phyloP scores from a whole-genome alignment of 2,888 invertebrate species.

The Epistrophe eligans region DNA sequence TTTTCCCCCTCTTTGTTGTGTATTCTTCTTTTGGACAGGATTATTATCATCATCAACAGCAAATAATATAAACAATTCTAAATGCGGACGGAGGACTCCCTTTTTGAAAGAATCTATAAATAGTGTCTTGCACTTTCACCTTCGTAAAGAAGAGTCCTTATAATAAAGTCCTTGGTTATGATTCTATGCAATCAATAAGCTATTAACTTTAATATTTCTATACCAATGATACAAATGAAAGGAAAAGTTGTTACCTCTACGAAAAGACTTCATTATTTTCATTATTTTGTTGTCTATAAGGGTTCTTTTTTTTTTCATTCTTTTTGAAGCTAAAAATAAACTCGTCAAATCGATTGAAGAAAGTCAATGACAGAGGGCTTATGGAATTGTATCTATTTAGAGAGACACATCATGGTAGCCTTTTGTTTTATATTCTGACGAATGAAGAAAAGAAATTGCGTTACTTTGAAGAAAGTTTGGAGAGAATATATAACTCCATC shows the following conservation, averaged over 20 bases:
- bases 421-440: neutral
- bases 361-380: conserved; percentile 23
- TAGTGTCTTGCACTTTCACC: conserved; percentile 20
- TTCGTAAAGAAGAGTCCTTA: neutral
- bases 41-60: neutral
- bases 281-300: neutral
- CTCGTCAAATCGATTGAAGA: conserved; percentile 11
- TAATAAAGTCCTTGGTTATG: neutral
- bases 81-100: neutral
- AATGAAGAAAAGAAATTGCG: conserved; percentile 6
- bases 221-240: neutral
- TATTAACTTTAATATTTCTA: conserved; percentile 16
- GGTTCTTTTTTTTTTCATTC: neutral
- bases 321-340: conserved; percentile 21
- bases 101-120: neutral
- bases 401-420: neutral
- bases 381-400: conserved; percentile 12
- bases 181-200: conserved; percentile 33
- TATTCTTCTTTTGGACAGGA: neutral
- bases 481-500: neutral
- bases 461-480: neutral
- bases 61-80: neutral
- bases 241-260: neutral
- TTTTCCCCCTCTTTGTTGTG: neutral
- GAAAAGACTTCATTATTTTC: neutral